Base-by-base conservation (phyloP, 2,797 vertebrate species). In the Anguilla obscura region DNA sequence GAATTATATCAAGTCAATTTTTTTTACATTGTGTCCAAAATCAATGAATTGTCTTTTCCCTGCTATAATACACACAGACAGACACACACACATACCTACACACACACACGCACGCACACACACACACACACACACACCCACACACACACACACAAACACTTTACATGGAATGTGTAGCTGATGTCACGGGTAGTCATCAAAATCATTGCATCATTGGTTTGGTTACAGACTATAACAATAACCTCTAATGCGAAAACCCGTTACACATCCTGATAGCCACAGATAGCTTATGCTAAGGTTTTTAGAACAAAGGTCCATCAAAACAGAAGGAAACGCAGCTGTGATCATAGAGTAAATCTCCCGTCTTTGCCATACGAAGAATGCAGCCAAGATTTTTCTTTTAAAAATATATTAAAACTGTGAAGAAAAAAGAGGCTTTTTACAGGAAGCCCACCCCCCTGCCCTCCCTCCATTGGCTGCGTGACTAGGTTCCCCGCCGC, bases 401-500 rank as follows among this genome's bases (percentile, higher is more conserved):
- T n/a, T 7, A 69, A 14, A n/a, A n/a, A 63, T 3, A 18, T 5
- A 63, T 6, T 16, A 24, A 24, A n/a, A 69, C 63, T 16, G 14
- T n/a, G 63, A 24, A 63, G 21, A 63, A 63, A 18, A 69, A 18
- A 16, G 14, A 58, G 56, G 14, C 56, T 16, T 16, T n/a, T 45
- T 66, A 10, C 33, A 18, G 10, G 6, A 30, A 60, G 86, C 6
- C 76, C n/a, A 21, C 83, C 12, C 14, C 12, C 14, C 12, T 58
- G 56, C 56, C 56, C 52, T 87, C 91, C 90, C 40, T 45, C 40
- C 40, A 5, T 45, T 45, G 50, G 50, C 50, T 8, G 50, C 50
- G 50, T 52, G 50, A 12, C 90, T 93, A 94, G 92, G 91, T 93
- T 90, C 92, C 95, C 90, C 93, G 92, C 0, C 92, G 95, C 90